A percentile compares a stretch with the other conserved stretches of the same genome.
phyloP scores from a whole-genome alignment of 2,888 invertebrate genomes.

The Aquatica leii region DNA sequence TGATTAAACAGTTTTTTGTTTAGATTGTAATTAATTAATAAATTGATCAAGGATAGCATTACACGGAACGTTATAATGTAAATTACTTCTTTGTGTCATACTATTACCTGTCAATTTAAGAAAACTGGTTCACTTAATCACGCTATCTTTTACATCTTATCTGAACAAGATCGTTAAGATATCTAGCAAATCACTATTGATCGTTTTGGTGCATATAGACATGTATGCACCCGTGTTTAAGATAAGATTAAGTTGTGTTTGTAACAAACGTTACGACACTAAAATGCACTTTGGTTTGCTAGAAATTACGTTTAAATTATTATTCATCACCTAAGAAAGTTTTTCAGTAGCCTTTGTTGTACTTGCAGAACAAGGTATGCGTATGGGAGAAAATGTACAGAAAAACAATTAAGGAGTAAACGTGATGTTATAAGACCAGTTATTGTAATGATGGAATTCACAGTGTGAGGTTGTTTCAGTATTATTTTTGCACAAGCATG shows the following conservation, averaged over 20 bases:
- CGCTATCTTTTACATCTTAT: conserved; percentile 39
- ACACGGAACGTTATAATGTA: too few relatives aligned
- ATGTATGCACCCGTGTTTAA: conserved; percentile 28
- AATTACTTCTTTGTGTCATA: too few relatives aligned
- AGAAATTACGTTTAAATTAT: conserved; percentile 6
- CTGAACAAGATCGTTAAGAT: conserved; percentile 40
- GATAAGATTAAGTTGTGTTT: conserved; percentile 18
- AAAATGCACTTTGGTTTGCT: conserved; percentile 17
- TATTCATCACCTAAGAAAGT: background rate
- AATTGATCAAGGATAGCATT: too few relatives aligned
- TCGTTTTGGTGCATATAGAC: conserved; percentile 21
- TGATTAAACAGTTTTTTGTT: too few relatives aligned
- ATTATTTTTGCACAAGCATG: conserved; percentile 18
- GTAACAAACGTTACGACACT: conserved; percentile 17
- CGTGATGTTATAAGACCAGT: conserved; percentile 21
- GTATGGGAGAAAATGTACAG: conserved; percentile 12
- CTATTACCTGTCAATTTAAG: conserved; percentile 26
- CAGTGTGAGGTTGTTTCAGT: conserved; percentile 16
- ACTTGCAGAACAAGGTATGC: conserved; percentile 1
- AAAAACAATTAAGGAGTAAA: conserved; percentile 16
- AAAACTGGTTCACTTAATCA: conserved; percentile 38
- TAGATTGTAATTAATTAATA: too few relatives aligned
- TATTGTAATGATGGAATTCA: conserved; percentile 24
- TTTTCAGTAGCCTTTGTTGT: conserved; percentile 8
- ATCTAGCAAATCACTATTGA: conserved; percentile 38